Conservation (phyloP, 2,888 invertebrate species). For the Busseola fusca region DNA sequence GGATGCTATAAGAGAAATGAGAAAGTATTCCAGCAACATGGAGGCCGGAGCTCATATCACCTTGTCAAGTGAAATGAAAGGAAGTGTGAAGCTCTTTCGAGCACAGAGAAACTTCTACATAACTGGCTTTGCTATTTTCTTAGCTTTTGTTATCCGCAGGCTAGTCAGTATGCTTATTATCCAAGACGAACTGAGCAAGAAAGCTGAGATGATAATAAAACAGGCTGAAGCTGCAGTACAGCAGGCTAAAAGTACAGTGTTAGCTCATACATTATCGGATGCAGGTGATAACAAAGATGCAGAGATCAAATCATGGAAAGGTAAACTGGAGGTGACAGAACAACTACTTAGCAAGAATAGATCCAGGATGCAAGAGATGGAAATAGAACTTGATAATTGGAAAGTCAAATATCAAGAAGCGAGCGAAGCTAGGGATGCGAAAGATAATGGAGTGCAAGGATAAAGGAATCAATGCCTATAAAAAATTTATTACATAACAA, state of each 20-base stretch:
- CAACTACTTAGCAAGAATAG: slow-evolving; percentile 70
- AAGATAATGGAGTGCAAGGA: slow-evolving; percentile 27
- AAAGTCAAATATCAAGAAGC: slow-evolving; percentile 73
- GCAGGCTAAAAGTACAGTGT: slow-evolving; percentile 76
- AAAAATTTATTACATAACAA: background rate
- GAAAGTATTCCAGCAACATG: slow-evolving; percentile 90
- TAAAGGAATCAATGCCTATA: background rate
- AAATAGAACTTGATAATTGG: slow-evolving; percentile 75
- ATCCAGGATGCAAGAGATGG: slow-evolving; percentile 65
- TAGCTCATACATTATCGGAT: slow-evolving; percentile 67
- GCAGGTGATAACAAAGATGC: slow-evolving; percentile 59
- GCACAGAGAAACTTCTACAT: slow-evolving; percentile 95
- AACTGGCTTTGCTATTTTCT: slow-evolving; percentile 93
- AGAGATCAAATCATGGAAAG: slow-evolving; percentile 56
- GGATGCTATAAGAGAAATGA: slow-evolving; percentile 92
- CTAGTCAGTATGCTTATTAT: slow-evolving; percentile 90
- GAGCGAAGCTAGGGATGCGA: background rate
- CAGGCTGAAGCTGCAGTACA: slow-evolving; percentile 91
- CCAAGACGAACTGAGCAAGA: slow-evolving; percentile 90
- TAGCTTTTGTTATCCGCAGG: slow-evolving; percentile 91
- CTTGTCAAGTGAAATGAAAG: slow-evolving; percentile 90
- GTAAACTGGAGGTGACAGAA: slow-evolving; percentile 68
- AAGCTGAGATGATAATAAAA: slow-evolving; percentile 91
- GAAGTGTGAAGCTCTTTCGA: slow-evolving; percentile 92
- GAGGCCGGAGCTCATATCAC: slow-evolving; percentile 78